Percentiles rank a stretch among this genome's conserved stretches.
Evolutionary conservation across 2,113 vertebrate species (phyloP).

Genomic region (Microcebus jonahi): DNA sequence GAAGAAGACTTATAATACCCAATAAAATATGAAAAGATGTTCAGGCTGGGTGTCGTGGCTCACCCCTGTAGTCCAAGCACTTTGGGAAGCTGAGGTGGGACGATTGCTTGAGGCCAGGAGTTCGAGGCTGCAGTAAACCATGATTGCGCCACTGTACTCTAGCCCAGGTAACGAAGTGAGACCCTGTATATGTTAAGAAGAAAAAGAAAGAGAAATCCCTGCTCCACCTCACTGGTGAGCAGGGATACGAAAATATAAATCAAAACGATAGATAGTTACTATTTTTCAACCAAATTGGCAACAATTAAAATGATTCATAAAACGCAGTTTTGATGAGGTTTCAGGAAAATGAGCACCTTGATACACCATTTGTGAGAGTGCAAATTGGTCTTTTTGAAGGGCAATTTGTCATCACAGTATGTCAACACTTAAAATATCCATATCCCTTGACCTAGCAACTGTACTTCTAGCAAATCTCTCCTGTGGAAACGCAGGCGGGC

Average conservation of each 20-base stretch:
- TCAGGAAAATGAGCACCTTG: not conserved
- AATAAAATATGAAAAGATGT: not conserved
- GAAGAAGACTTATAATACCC: not conserved
- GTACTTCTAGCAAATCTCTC: not conserved
- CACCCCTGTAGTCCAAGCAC: too few species aligned
- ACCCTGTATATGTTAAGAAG: too few species aligned
- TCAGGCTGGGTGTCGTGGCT: too few species aligned
- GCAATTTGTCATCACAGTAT: not conserved
- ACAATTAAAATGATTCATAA: conserved; percentile 2
- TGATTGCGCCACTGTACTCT: too few species aligned
- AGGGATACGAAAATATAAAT: not conserved
- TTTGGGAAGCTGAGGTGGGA: too few species aligned
- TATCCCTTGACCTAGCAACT: not conserved
- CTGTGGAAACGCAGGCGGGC: not conserved
- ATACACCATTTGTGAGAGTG: not conserved
- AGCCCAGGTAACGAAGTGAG: too few species aligned
- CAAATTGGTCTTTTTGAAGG: not conserved
- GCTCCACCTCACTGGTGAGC: not conserved
- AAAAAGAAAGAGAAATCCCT: too few species aligned
- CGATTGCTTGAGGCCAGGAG: too few species aligned
- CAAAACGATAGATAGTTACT: not conserved
- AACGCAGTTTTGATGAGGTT: not conserved
- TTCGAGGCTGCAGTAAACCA: too few species aligned
- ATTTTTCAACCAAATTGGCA: not conserved
- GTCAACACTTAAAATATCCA: not conserved